Evolutionary conservation across 2,888 invertebrate species (phyloP), one percentile per base, ranked within the genome.

Genomic region (Drosophila formosana): DNA sequence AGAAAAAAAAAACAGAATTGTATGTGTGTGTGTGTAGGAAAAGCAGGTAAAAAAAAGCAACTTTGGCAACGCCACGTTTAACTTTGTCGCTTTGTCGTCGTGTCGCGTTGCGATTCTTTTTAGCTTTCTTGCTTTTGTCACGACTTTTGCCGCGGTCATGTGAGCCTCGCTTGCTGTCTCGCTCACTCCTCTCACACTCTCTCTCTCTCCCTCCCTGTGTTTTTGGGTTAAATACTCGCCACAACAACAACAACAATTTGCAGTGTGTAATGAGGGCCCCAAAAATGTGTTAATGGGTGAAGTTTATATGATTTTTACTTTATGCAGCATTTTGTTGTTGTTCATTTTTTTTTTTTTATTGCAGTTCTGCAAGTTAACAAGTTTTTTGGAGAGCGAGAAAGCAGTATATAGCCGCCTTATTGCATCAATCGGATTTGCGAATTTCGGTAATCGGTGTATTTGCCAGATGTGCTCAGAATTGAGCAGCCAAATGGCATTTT

Each of bases 201-300:
- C 41, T 53, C 37, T 50, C 41, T 57, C 37, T 57, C 37, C 56
- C 11, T 47, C 37, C 28, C 7, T 37, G 4, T 28, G 47, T 47
- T 70, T 87, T 87, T 87, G 58, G 87, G 82, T 82, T 87, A 82
- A 87, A 80, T 66, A 62, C 55, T 55, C 57, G 68, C 34, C 18
- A 39, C 70, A 71, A 66, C 55, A 53, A 11, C 50, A 56, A 37
- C 47, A 56, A 37, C 55, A 32, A 23, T 39, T 39, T 32, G 39
- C 39, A 46, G 47, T 28, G 8, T 37, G 37, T 55, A 71, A 71
- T 64, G 58, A 63, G 67, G 66, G 64, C 57, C 57, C 26, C 25
- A 66, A 69, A 87, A 84, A 68, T 87, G 84, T 82, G 87, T 82
- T 87, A 82, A 81, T 82, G 70, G 82, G 82, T 82, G 82, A 82